Base-by-base conservation (phyloP, 2,113 vertebrate species). In the Melanostigma gelatinosum region DNA sequence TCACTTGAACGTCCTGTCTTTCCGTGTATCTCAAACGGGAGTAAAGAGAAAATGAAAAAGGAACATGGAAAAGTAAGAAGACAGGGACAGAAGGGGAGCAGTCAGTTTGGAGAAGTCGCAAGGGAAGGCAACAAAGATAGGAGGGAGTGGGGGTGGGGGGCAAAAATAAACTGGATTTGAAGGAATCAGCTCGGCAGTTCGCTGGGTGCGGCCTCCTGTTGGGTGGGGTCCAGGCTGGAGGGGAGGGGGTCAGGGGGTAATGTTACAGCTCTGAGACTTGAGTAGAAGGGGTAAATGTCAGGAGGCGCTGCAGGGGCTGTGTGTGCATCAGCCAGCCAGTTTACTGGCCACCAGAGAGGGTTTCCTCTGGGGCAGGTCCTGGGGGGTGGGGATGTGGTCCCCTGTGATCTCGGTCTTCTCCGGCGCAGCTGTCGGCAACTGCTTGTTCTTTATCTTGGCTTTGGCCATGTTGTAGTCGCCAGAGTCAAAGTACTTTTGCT, bases 401-500 rank as follows among this genome's bases (percentile, higher is more conserved):
- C 98, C 98, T 76, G 98, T 99, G 89, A 99, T 97, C 95, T 99
- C 97, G 0, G 97, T 94, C 94, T 99, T 99, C 93, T 99, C 98
- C 0, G 97, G 95, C n/a, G 97, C 94, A 64, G 97, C 96, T 24
- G 96, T 88, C 5, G 97, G 97, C 78, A 99, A 94, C 90, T 97
- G 97, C 87, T 99, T 99, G 90, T 99, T 99, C 95, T 99, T 99
- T 87, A 97, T 97, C 92, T 99, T 99, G 29, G 98, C 98, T 94
- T 99, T 99, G 62, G 98, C 97, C 98, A 99, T 99, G 94, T 99
- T 99, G 94, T 99, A 99, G 94, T 99, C 98, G 1, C 98, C 98
- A 72, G 98, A 99, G 95, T 99, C 98, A 90, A 99, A 99, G 91
- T 99, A 99, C 87, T 99, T 99, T 97, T 98, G 98, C 97, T 99